Evolutionary conservation across 2,113 vertebrate species (phyloP), one percentile per base, ranked within the genome.

Genomic region (Delphinapterus leucas): DNA sequence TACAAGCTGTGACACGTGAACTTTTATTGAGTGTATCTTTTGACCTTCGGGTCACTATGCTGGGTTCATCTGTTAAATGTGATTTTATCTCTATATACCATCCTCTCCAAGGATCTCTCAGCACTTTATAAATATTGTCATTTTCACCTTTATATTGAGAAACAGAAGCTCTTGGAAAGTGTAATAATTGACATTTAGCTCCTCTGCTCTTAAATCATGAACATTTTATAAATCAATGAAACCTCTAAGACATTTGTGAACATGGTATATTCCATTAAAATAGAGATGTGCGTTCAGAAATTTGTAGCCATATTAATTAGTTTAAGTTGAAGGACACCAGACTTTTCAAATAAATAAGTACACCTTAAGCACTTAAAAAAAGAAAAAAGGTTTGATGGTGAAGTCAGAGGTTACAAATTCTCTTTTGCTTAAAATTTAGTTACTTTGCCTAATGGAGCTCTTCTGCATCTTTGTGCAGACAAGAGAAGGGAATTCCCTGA

Each of bases 81-180:
- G 18, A n/a, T 83, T 85, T 91, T 71, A 76, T 88, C 90, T 92
- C 36, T 70, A 41, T 65, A 63, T n/a, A 47, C 7, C 14, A 83
- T 58, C 14, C 10, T 81, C 31, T 79, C 89, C 14, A 6, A 70
- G 60, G 63, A 15, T 58, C 83, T 84, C 89, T 96, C 71, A 60
- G 41, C 77, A 90, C 76, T 84, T 93, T 85, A 87, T 93, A 97
- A 97, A 97, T 83, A 65, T 44, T 93, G 61, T 53, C 65, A 92
- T 74, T 92, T 95, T 88, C 25, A 79, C 47, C 70, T 44, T 9
- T 12, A 77, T 61, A 63, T 71, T 49, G 60, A 38, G 44, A 95
- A 96, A 97, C 58, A 92, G 96, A 88, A 93, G 80, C n/a, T 92
- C 23, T 73, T 84, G 4, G 55, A 41, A 88, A 90, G 77, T 36